Evolutionary conservation across 1,140 invertebrate genomes (phyloP).

Genomic region (Papilio aristodemus): DNA sequence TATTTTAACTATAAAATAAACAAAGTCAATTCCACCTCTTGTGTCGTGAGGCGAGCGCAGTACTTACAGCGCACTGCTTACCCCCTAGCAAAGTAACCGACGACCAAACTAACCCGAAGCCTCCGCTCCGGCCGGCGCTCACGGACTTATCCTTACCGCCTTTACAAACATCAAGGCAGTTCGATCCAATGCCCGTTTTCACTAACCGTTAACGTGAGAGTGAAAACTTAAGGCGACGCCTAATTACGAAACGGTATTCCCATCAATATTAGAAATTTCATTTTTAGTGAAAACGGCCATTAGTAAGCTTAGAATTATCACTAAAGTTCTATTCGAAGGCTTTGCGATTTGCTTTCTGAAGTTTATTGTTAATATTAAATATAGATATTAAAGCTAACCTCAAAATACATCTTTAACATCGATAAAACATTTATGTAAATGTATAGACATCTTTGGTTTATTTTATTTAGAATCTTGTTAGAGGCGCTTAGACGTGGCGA

Average conservation of each 20-base stretch:
- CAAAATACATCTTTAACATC: constrained; percentile 33
- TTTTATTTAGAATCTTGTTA: constrained; percentile 33
- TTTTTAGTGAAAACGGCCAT: constrained; percentile 7
- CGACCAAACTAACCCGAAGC: constrained; percentile 21
- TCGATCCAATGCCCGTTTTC: constrained; percentile 14
- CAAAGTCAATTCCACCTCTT: constrained; percentile 66
- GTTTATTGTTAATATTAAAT: constrained; percentile 23
- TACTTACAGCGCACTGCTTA: constrained; percentile 48
- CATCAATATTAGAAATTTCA: background rate
- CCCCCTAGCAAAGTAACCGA: constrained; percentile 37
- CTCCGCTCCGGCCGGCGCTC: background rate
- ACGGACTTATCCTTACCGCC: constrained; percentile 22
- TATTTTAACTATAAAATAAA: constrained; percentile 74
- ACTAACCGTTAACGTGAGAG: background rate
- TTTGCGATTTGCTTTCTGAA: constrained; percentile 24
- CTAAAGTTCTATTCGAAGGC: constrained; percentile 8
- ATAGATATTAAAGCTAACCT: constrained; percentile 33
- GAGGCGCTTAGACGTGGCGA: constrained; percentile 22
- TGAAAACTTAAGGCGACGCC: background rate
- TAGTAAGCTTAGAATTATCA: constrained; percentile 4
- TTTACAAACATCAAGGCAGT: constrained; percentile 23
- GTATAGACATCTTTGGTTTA: constrained; percentile 28
- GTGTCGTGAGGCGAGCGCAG: constrained; percentile 41
- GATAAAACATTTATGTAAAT: constrained; percentile 31
- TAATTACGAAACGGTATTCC: background rate